Conservation (phyloP, 2,888 invertebrate species). For the Escarpia spicata region DNA sequence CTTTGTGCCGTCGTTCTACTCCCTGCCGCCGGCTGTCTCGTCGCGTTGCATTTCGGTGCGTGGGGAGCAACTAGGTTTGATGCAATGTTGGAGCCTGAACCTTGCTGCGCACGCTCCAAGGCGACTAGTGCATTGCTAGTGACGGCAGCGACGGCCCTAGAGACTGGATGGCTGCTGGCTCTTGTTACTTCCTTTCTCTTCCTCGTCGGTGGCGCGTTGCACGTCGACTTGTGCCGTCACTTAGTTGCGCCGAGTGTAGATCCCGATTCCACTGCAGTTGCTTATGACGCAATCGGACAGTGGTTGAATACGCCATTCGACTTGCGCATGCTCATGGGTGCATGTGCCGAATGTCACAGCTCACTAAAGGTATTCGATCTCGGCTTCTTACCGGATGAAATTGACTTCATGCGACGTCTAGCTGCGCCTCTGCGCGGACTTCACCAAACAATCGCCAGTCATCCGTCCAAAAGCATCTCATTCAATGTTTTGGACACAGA, state of each 20-base stretch:
- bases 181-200: not conserved
- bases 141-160: not conserved
- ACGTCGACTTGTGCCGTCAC: conserved; percentile 10
- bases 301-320: not conserved
- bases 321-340: not conserved
- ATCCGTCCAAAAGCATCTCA: not conserved
- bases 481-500: not conserved
- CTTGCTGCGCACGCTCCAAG: not conserved
- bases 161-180: not conserved
- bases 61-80: not conserved
- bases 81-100: not conserved
- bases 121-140: not conserved
- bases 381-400: not conserved
- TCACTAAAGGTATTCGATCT: not conserved
- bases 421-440: not conserved
- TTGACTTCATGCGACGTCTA: not conserved
- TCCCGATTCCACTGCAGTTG: not conserved
- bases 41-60: not conserved
- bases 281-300: not conserved
- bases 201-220: not conserved
- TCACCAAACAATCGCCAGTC: not conserved
- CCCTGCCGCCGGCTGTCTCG: not conserved
- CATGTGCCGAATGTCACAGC: not conserved
- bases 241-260: not conserved
- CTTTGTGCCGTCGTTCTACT: not conserved